These are phyloP conservation scores for Trinorchestia longiramus DNA, from an alignment of 1,140 invertebrate species.

Conservation along the genomic window DNA sequence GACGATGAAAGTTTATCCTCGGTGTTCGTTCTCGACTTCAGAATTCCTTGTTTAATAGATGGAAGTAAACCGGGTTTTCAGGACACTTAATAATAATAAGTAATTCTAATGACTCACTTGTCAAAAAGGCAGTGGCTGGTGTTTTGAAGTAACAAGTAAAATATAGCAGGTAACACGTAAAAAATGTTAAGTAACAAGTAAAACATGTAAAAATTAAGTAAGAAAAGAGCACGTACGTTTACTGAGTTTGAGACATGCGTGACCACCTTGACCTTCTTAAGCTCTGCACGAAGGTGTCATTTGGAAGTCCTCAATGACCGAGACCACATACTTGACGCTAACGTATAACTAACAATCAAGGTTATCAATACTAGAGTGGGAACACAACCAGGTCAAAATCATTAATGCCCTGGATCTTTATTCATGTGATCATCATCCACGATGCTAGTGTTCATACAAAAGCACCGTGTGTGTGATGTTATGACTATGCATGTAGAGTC, in stretches of 20 bases:
- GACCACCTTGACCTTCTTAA: neutral
- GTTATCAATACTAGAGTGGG: neutral
- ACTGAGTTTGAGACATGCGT: neutral
- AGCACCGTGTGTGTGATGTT: neutral
- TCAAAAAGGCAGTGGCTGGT: neutral
- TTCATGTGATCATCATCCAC: neutral
- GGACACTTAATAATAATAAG: neutral
- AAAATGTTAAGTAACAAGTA: neutral
- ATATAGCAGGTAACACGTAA: no score
- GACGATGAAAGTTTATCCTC: no score
- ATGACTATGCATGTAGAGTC: neutral
- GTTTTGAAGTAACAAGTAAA: neutral
- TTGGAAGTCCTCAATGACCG: neutral
- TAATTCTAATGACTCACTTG: neutral
- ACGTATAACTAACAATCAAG: neutral
- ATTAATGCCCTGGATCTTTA: neutral
- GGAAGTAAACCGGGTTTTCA: neutral
- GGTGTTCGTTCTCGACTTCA: no score
- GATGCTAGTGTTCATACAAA: neutral
- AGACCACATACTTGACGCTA: neutral
- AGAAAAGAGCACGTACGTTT: neutral
- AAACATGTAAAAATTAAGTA: no score
- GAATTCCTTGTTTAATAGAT: neutral
- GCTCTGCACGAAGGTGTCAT: neutral
- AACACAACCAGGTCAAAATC: neutral